Base-by-base conservation (phyloP, 2,888 invertebrate species). In the Netelia inedita region DNA sequence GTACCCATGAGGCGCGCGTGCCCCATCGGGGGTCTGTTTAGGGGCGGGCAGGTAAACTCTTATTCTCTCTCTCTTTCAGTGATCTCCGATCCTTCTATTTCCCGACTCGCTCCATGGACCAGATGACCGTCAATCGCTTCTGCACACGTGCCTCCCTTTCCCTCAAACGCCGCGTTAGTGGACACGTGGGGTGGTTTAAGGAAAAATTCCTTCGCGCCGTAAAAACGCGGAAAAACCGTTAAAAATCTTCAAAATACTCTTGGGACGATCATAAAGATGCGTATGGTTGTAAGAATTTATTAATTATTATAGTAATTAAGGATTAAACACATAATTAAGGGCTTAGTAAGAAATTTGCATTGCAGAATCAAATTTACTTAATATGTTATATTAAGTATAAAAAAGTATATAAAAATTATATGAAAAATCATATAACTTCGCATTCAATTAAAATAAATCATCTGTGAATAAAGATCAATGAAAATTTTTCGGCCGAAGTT, bases 21-120 rank as follows among this genome's bases (percentile, higher is more conserved):
- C 90, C 76, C 81, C 90, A 88, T 90, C 90, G 91, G 88, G 91
- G 91, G 90, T 89, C 89, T 86, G 69, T 81, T 87, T 86, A 87
- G 86, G 87, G 90, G 86, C 88, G 87, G 87, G 89, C 91, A 91
- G 91, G 90, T 91, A 91, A 91, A 84, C 86, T 9, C 55, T 69
- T 63, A 69, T 65, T 65, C 79, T 50, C 16, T 11, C 19, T 71
- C 55, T 74, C 63, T 50, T 43, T 73, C 53, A 21, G 46, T 41
- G 46, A 41, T 53, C n/a, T n/a, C 69, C 23, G 63, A 35, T 71
- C 61, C 69, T 28, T 35, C 72, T 68, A 23, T 46, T 65, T 69
- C 5, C 3, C n/a, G 23, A 28, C 71, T 43, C 46, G 23, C 35
- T 76, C 21, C 57, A 11, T 88, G 86, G 87, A 89, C 89, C 90